Evolutionary conservation across 2,113 vertebrate species (phyloP).

Genomic region (Thermophis baileyi): DNA sequence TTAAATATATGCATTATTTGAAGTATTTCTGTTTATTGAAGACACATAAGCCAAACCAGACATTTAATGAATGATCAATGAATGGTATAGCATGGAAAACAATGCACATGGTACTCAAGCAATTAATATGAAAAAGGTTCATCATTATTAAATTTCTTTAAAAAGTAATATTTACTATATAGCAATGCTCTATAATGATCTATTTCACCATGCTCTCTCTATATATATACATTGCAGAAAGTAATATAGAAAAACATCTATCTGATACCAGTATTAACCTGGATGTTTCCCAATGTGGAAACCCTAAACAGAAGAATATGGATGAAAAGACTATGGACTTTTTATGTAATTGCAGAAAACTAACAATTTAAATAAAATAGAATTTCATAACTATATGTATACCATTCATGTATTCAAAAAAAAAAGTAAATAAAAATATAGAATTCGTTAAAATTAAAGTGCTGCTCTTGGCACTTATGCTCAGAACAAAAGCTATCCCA

Average conservation of each 20-base stretch:
- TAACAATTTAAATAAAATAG: neutral
- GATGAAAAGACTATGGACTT: neutral
- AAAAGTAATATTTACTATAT: neutral
- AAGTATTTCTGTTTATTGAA: constrained; percentile 36
- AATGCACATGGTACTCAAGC: constrained; percentile 52
- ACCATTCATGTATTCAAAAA: neutral
- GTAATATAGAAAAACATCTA: neutral
- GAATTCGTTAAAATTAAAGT: neutral
- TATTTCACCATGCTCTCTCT: neutral
- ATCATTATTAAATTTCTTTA: neutral
- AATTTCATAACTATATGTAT: neutral
- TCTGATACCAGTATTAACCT: neutral
- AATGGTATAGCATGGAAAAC: constrained; percentile 65
- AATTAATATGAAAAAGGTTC: constrained; percentile 44
- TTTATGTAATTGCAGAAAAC: neutral
- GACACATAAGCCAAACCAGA: constrained; percentile 52
- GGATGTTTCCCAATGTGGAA: neutral
- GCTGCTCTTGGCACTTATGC: neutral
- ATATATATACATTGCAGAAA: neutral
- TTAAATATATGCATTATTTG: constrained; percentile 13
- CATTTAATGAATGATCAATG: constrained; percentile 64
- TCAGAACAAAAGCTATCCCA: neutral
- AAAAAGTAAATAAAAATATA: neutral
- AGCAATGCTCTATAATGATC: neutral
- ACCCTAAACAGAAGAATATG: neutral